Evolutionary conservation across 2,797 vertebrate species (phyloP).

Genomic region (Amphiprion clarkii): DNA sequence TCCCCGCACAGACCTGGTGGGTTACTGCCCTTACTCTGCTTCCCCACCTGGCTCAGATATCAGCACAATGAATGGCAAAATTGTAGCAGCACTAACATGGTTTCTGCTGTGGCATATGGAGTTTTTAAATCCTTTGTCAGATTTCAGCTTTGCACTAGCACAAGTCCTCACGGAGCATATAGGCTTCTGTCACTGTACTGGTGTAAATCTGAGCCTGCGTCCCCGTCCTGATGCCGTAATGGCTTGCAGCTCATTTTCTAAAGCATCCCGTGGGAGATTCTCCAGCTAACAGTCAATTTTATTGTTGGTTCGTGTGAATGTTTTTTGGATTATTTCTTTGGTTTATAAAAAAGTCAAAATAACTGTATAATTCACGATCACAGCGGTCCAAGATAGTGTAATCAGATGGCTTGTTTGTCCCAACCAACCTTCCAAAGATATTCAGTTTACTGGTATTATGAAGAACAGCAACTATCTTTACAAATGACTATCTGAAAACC

Average conservation of each 20-base stretch:
- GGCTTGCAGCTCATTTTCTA: conserved; percentile 13
- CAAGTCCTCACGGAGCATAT: conserved; percentile 36
- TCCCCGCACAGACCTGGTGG: neutral
- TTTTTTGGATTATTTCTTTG: neutral
- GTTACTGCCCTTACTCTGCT: neutral
- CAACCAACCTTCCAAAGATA: neutral
- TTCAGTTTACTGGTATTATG: neutral
- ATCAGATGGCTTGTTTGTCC: neutral
- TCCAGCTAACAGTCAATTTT: neutral
- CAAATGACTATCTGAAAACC: neutral
- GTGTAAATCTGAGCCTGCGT: conserved; percentile 35
- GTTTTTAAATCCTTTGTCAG: conserved; percentile 56
- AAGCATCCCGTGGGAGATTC: conserved; percentile 6
- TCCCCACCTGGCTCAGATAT: conserved; percentile 5
- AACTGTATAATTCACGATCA: no score
- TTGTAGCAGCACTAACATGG: neutral
- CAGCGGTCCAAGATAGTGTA: neutral
- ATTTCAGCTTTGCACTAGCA: conserved; percentile 46
- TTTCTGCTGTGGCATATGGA: conserved; percentile 32
- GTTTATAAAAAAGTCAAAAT: neutral
- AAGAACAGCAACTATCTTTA: neutral
- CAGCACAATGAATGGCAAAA: conserved; percentile 7
- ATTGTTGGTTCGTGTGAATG: neutral
- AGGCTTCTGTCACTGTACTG: conserved; percentile 39
- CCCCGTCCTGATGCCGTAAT: conserved; percentile 8